phyloP scores from a whole-genome alignment of 2,888 invertebrate species.

The Notocelia uddmanniana region DNA sequence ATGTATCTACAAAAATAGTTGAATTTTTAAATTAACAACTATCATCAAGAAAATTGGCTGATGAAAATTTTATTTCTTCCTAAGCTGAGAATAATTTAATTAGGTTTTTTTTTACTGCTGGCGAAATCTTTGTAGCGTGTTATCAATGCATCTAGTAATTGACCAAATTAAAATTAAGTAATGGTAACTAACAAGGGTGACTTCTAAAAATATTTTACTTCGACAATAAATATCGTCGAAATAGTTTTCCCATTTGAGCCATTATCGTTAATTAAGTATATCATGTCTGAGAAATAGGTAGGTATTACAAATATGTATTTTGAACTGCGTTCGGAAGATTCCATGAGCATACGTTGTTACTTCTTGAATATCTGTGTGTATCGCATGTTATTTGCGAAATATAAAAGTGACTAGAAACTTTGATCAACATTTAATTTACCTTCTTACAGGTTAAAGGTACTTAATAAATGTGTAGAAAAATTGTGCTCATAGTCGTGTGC shows the following conservation, averaged over 20 bases:
- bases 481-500: conserved; percentile 73
- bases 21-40: conserved; percentile 74
- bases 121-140: conserved; percentile 66
- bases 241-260: conserved; percentile 71
- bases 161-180: conserved; percentile 64
- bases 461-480: conserved; percentile 70
- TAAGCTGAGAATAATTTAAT: conserved; percentile 52
- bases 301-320: conserved; percentile 60
- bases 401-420: conserved; percentile 67
- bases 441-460: conserved; percentile 63
- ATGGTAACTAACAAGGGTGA: conserved; percentile 74
- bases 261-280: conserved; percentile 62
- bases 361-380: conserved; percentile 58
- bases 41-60: conserved; percentile 66
- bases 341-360: conserved; percentile 65
- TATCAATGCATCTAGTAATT: conserved; percentile 62
- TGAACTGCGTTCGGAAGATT: conserved; percentile 73
- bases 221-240: conserved; percentile 73
- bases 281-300: conserved; percentile 60
- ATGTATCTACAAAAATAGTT: conserved; percentile 85
- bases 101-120: conserved; percentile 12
- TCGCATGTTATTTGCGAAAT: conserved; percentile 62
- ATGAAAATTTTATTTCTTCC: conserved; percentile 57
- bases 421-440: conserved; percentile 54
- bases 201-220: conserved; percentile 81